Evolutionary conservation across 2,113 vertebrate species (phyloP), one percentile per base, ranked within the genome.

Genomic region (Corvus moneduloides): DNA sequence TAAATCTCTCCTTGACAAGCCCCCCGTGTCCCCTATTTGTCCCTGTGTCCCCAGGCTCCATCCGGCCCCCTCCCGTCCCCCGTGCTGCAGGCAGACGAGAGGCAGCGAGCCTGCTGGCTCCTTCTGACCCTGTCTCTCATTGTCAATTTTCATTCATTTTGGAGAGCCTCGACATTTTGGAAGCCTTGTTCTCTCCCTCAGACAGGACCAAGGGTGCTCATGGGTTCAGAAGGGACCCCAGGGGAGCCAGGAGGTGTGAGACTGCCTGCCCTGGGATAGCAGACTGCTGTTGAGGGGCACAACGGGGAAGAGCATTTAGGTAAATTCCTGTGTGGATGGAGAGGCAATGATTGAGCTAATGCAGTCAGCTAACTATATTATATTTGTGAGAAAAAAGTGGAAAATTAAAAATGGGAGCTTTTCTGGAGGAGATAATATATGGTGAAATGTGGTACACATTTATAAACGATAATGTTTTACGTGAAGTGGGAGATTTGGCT

Each of bases 71-170:
- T 81, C 46, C 55, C 0, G 0, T 84, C 75, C 35, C 75, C 67
- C 1, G 1, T 0, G 2, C 46, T 76, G 71, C 2, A 3, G 76
- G 79, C 75, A 44, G 83, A 26, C 1, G 0, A 68, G 85, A 88
- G 63, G 67, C 86, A 72, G 66, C 0, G 1, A n/a, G 48, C 66
- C 93, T 0, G 0, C 74, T 59, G 69, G 78, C 66, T 94, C 30
- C 69, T 72, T 63, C 91, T 92, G 86, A 84, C 87, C 68, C 46
- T 35, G 27, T 30, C 16, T 80, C 79, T 89, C 33, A 7, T 10
- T 93, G 81, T 93, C 89, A 77, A 18, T 84, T 89, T 90, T 87
- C 35, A 33, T 95, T 90, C 30, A 21, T 68, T 92, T 58, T 1
- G 8, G 64, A 85, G 61, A 77, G 61, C 46, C 39, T 84, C 11